phyloP scores from a whole-genome alignment of 2,888 invertebrate genomes.

The Zygothrica quintamaculata region DNA sequence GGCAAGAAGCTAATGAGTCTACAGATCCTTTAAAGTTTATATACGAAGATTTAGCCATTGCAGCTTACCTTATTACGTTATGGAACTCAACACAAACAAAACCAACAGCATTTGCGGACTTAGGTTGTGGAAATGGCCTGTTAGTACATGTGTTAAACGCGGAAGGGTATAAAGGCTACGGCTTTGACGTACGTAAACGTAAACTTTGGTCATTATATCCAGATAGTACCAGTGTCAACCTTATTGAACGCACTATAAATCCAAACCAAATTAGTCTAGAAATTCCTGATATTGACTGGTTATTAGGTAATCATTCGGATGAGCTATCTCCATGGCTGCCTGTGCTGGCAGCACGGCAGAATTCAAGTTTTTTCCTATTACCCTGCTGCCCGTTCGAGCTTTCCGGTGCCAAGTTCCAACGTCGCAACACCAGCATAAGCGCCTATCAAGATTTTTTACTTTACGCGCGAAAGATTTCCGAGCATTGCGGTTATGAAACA shows the following conservation, averaged over 20 bases:
- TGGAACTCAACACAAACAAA: slow-evolving; percentile 87
- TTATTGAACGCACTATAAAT: slow-evolving; percentile 86
- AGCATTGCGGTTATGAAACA: slow-evolving; percentile 90
- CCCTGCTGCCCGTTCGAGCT: slow-evolving; percentile 98
- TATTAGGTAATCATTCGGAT: slow-evolving; percentile 99
- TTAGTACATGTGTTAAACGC: slow-evolving; percentile 93
- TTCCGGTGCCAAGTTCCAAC: slow-evolving; percentile 92
- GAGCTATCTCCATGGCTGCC: slow-evolving; percentile 99
- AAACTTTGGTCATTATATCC: slow-evolving; percentile 95
- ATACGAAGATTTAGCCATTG: slow-evolving; percentile 98
- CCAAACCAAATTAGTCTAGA: slow-evolving; percentile 85
- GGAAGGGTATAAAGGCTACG: slow-evolving; percentile 93
- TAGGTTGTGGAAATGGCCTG: slow-evolving; percentile 99
- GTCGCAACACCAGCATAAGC: slow-evolving; percentile 89
- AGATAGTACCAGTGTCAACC: slow-evolving; percentile 85
- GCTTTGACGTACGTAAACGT: slow-evolving; percentile 93
- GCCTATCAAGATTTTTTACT: slow-evolving; percentile 91
- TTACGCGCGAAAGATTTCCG: slow-evolving; percentile 87
- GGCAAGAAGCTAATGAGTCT: slow-evolving; percentile 95
- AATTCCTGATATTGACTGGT: slow-evolving; percentile 91
- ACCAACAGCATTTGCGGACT: slow-evolving; percentile 92
- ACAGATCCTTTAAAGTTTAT: slow-evolving; percentile 98
- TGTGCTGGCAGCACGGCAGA: slow-evolving; percentile 92
- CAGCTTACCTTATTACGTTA: slow-evolving; percentile 92
- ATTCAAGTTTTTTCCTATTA: slow-evolving; percentile 93